phyloP scores from a whole-genome alignment of 2,113 vertebrate genomes.

The Pollachius pollachius region DNA sequence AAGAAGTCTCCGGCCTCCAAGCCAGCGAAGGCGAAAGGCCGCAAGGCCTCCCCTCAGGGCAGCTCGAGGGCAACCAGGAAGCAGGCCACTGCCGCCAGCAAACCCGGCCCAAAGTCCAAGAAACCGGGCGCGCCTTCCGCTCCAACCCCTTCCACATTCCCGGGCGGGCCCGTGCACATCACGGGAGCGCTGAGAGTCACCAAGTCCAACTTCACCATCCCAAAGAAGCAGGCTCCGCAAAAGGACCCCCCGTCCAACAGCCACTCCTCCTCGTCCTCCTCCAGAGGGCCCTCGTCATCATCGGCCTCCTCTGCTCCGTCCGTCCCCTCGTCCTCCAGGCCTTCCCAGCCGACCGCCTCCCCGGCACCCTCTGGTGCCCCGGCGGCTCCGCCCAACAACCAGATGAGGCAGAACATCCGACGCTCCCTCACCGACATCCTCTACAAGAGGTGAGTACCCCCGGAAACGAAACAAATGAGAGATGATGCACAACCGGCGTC shows the following conservation, averaged over 20 bases:
- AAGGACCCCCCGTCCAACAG: constrained; percentile 51
- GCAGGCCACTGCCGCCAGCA: constrained; percentile 22
- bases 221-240: constrained; percentile 72
- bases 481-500: background rate
- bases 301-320: constrained; percentile 42
- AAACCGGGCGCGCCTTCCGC: constrained; percentile 46
- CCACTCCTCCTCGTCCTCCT: constrained; percentile 37
- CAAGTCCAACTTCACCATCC: constrained; percentile 77
- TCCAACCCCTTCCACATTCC: constrained; percentile 42
- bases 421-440: constrained; percentile 95
- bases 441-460: constrained; percentile 87
- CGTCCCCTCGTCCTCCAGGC: constrained; percentile 51
- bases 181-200: constrained; percentile 72
- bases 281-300: constrained; percentile 56
- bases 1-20: constrained; percentile 46
- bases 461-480: background rate
- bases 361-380: constrained; percentile 38
- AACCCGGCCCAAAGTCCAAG: constrained; percentile 55
- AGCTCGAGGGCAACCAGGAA: constrained; percentile 60
- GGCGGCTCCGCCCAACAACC: constrained; percentile 85
- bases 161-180: constrained; percentile 68
- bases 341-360: constrained; percentile 35
- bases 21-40: constrained; percentile 62
- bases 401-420: constrained; percentile 96
- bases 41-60: constrained; percentile 32